Conservation (phyloP, 2,797 vertebrate species). For the Hylomyscus alleni region DNA sequence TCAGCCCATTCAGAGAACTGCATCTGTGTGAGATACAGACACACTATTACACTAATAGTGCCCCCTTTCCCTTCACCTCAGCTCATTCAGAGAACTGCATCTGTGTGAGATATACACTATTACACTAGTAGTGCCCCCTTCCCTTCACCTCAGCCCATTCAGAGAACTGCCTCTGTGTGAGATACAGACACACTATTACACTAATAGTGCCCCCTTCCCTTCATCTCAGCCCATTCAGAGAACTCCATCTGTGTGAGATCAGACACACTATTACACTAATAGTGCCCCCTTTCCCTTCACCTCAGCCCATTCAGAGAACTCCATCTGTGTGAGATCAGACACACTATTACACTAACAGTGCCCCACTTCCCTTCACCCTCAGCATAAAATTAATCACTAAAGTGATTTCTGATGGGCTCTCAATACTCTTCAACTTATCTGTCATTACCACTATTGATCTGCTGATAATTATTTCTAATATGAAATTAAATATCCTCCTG, state of each 20-base stretch:
- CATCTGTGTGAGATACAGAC: no score
- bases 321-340: not conserved
- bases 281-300: not conserved
- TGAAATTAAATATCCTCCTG: not conserved
- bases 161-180: not conserved
- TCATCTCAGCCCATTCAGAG: no score
- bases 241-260: not conserved
- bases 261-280: not conserved
- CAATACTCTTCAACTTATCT: not conserved
- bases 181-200: not conserved
- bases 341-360: not conserved
- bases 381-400: not conserved
- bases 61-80: no score
- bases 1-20: no score
- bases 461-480: not conserved
- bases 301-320: not conserved
- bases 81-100: no score
- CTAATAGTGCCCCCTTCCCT: not conserved
- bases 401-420: slow-evolving; percentile 29
- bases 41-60: no score
- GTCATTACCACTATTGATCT: not conserved
- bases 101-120: no score
- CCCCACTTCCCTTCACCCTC: not conserved
- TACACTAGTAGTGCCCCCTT: no score
- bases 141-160: no score